Base-by-base conservation (phyloP, 2,888 invertebrate species). In the Ichneumoninae sp. region DNA sequence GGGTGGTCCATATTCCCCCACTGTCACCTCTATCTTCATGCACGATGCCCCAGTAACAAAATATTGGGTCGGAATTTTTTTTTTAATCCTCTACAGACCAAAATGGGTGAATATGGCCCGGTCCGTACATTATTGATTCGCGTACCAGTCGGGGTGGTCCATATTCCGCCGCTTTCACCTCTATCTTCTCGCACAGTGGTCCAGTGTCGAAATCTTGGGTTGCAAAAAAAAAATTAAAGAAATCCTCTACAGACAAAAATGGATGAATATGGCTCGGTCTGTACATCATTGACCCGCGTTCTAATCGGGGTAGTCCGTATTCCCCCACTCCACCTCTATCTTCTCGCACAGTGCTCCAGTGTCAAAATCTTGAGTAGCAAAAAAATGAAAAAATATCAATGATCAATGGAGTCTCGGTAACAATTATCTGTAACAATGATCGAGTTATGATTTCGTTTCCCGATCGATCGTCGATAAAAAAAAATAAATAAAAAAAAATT, bases 381-480 rank as follows among this genome's bases (percentile, higher is more conserved):
- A 57, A 57, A 26, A 26, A 22, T 22, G 3, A 4, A 26, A 4
- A 22, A 57, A 26, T 57, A 26, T 57, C 57, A 57, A 57, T 57
- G 57, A 62, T 30, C 62, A 62, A 62, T 62, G 62, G n/a, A 62
- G 44, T 33, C 44, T 68, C 26, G 47, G 16, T 44, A n/a, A 68
- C 40, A 44, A 68, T 47, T 44, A 68, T 47, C 40, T 26, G 57
- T 13, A 57, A 22, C 57, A 22, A 13, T 57, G 57, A 68, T 26
- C 40, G 44, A 44, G 6, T 26, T 26, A 44, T 68, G 10, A 68
- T 81, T 70, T 30, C 62, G 60, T 52, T 40, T 33, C 19, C 19
- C 50, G 50, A 65, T 75, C 52, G n/a, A 75, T 33, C 65, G 50
- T 62, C n/a, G 47, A 75, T 75, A 36, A 62, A 26, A 36, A 30